phyloP scores from a whole-genome alignment of 2,888 invertebrate species.

The Heliconius charithonia region DNA sequence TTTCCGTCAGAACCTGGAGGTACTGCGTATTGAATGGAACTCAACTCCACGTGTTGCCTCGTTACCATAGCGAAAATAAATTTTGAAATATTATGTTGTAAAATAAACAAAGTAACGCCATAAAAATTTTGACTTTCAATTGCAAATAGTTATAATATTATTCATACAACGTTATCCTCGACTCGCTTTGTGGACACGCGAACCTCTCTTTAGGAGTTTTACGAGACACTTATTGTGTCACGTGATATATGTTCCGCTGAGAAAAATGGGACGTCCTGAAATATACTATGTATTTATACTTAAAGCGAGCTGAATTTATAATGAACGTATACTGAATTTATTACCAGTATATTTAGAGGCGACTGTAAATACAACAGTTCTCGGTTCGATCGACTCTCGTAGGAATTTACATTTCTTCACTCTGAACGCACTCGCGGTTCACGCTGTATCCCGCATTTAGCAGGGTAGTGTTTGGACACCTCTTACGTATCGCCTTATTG shows the following conservation, averaged over 20 bases:
- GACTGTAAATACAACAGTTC: no score
- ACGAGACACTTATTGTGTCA: conserved; percentile 23
- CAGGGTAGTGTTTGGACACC: no score
- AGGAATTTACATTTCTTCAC: no score
- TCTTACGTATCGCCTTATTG: no score
- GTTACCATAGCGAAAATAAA: background rate
- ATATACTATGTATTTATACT: conserved; percentile 13
- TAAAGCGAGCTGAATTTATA: background rate
- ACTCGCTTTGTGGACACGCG: conserved; percentile 7
- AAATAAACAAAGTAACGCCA: background rate
- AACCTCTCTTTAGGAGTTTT: conserved; percentile 9
- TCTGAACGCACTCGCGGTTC: no score
- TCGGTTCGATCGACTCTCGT: no score
- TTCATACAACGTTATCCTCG: background rate
- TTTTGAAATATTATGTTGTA: background rate
- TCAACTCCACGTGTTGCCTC: background rate
- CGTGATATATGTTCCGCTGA: conserved; percentile 10
- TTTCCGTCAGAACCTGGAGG: background rate
- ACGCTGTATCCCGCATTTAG: no score
- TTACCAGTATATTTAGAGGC: background rate
- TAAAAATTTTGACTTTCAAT: conserved; percentile 1
- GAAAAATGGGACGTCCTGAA: conserved; percentile 12
- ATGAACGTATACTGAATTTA: background rate
- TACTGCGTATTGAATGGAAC: background rate
- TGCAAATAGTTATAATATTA: conserved; percentile 10